These are phyloP conservation scores for Ypsolopha sequella DNA, from an alignment of 2,888 invertebrate genomes.

Conservation along the genomic window DNA sequence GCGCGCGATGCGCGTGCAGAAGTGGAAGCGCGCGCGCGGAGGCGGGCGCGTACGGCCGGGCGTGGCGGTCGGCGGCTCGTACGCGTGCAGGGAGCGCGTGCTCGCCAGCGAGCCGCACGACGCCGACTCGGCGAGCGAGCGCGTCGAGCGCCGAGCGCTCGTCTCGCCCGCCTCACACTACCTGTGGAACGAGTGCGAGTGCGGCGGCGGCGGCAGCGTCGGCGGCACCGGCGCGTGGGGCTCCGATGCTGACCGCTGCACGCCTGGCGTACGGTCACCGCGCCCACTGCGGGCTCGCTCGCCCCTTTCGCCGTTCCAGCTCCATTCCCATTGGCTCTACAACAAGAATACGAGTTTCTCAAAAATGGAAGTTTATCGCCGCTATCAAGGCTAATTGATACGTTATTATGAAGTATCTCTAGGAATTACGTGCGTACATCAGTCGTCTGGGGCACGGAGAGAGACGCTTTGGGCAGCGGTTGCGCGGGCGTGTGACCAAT, in stretches of 20 bases:
- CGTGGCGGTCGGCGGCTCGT: too few relatives aligned
- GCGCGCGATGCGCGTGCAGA: slow-evolving; percentile 53
- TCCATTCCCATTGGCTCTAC: slow-evolving; percentile 52
- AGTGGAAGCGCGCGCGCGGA: slow-evolving; percentile 49
- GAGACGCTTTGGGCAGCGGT: slow-evolving; percentile 47
- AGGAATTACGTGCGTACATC: slow-evolving; percentile 24
- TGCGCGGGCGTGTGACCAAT: slow-evolving; percentile 38
- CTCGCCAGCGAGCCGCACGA: slow-evolving; percentile 54
- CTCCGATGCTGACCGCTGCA: slow-evolving; percentile 73
- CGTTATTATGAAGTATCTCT: too few relatives aligned
- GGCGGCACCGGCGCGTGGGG: slow-evolving; percentile 70
- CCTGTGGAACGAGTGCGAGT: slow-evolving; percentile 66
- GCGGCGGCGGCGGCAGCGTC: slow-evolving; percentile 60
- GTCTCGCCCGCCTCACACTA: slow-evolving; percentile 61
- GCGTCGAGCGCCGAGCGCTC: slow-evolving; percentile 55
- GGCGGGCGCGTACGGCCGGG: slow-evolving; percentile 24
- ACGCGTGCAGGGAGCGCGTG: slow-evolving; percentile 20
- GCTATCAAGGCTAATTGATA: too few relatives aligned
- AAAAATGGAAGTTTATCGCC: too few relatives aligned
- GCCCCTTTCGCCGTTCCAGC: slow-evolving; percentile 43
- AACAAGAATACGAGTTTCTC: not conserved
- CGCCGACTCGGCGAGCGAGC: slow-evolving; percentile 64
- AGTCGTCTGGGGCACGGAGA: slow-evolving; percentile 52
- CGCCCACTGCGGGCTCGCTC: slow-evolving; percentile 23
- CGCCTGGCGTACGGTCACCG: slow-evolving; percentile 51